Percentiles rank a stretch among this genome's conserved stretches.
Conservation (phyloP, 2,113 vertebrate genomes). For the Pholis gunnellus region DNA sequence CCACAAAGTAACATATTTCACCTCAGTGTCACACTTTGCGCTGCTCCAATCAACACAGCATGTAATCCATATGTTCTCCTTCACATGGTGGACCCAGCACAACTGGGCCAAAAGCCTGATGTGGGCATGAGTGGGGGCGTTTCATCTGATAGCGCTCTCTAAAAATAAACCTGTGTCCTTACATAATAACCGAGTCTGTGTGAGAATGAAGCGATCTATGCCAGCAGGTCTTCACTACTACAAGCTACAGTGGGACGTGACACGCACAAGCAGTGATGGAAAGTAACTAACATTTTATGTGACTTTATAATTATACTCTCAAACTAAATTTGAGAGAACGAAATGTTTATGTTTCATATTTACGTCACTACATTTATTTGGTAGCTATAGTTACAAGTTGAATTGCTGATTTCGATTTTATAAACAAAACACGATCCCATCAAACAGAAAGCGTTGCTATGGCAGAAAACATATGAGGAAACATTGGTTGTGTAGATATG, state of each 20-base stretch:
- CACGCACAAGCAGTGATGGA: neutral
- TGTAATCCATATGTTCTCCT: constrained; percentile 53
- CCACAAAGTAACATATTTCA: neutral
- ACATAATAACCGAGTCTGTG: constrained; percentile 60
- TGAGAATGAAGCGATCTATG: constrained; percentile 48
- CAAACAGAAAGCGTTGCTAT: neutral
- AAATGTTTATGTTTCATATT: too few relatives aligned
- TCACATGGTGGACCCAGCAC: constrained; percentile 33
- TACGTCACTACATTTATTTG: too few relatives aligned
- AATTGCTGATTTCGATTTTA: neutral
- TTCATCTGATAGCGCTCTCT: constrained; percentile 51
- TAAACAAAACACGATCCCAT: neutral
- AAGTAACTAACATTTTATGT: neutral
- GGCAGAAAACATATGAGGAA: neutral
- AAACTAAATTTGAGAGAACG: too few relatives aligned
- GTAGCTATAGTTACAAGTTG: too few relatives aligned
- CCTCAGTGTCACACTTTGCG: constrained; percentile 1
- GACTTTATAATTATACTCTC: neutral
- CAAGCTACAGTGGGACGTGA: constrained; percentile 30
- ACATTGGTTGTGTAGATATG: neutral
- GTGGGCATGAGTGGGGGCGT: constrained; percentile 32
- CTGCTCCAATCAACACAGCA: neutral
- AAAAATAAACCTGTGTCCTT: constrained; percentile 72
- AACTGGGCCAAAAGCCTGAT: constrained; percentile 31
- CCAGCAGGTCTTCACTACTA: constrained; percentile 53